Evolutionary conservation across 2,888 invertebrate genomes (phyloP), one percentile per base, ranked within the genome.

Genomic region (Lepidocyrtoides sp.): DNA sequence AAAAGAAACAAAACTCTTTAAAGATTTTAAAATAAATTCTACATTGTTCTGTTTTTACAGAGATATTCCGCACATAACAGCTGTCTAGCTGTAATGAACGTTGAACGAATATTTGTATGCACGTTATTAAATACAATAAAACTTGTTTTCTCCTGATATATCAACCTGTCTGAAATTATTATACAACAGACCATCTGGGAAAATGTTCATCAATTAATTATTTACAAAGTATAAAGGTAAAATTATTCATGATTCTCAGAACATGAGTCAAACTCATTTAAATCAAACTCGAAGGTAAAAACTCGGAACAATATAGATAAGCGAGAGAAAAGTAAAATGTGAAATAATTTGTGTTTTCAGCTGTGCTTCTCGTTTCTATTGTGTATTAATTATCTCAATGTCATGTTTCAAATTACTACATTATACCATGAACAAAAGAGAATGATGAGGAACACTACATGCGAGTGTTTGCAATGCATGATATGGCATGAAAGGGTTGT

Each of bases 311-410:
- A 51, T 2, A 51, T n/a, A 12, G 44, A 12, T 44, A 44, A 2
- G 51, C 51, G n/a, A 10, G 14, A 51, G 51, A 51, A 14, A 14
- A 12, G 51, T 10, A 51, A 51, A 36, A 57, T 20, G 23, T 26
- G 26, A 26, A 63, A 63, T 7, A 1, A 23, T 1, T 29, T 63
- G 29, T 63, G 29, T 63, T 1, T 12, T 14, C 29, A 63, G 26
- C 29, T 63, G 29, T 0, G 8, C 14, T 63, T 63, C 63, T 63
- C 63, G 2, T 29, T 7, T 10, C 41, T 41, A 44, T 72, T 72
- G 44, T 72, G 20, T 44, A 72, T 44, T 72, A 72, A 72, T 72
- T 44, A 72, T 72, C 10, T 14, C 36, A 72, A 36, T 72, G 72
- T 72, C 72, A 41, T 41, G 44, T 72, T 69, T 72, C 44, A 72